Percentiles rank a stretch among this genome's conserved stretches.
These are phyloP conservation scores for Emys orbicularis DNA, from an alignment of 2,797 vertebrate species.

Conservation along the genomic window DNA sequence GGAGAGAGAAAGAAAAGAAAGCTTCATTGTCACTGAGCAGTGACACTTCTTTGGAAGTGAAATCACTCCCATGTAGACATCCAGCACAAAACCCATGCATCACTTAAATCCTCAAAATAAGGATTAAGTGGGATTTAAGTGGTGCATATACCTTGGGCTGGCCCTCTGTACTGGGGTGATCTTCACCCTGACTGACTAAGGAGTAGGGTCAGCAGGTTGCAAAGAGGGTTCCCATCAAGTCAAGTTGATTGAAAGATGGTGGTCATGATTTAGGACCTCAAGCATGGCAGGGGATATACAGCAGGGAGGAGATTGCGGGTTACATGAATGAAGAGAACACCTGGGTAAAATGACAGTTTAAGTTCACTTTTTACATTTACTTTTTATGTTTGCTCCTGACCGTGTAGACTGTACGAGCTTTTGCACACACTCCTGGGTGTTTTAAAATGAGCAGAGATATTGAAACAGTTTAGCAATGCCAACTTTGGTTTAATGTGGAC, in stretches of 20 bases:
- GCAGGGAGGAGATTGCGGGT: background rate
- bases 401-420: fast-evolving
- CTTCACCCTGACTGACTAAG: background rate
- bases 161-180: background rate
- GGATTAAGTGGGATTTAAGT: background rate
- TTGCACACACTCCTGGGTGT: fast-evolving
- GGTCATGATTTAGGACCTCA: background rate
- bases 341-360: fast-evolving
- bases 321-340: fast-evolving
- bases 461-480: fast-evolving
- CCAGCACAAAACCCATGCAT: background rate
- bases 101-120: background rate
- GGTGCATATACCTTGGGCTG: background rate
- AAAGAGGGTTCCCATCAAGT: background rate
- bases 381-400: background rate
- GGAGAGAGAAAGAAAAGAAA: background rate
- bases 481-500: fast-evolving
- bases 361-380: fast-evolving
- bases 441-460: fast-evolving
- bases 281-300: fast-evolving
- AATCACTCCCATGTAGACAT: background rate
- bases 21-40: background rate
- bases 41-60: background rate
- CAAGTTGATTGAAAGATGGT: background rate
- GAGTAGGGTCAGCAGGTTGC: background rate